Percentiles rank a stretch among this genome's conserved stretches.
phyloP scores from a whole-genome alignment of 2,797 vertebrate genomes.

The Clangula hyemalis region DNA sequence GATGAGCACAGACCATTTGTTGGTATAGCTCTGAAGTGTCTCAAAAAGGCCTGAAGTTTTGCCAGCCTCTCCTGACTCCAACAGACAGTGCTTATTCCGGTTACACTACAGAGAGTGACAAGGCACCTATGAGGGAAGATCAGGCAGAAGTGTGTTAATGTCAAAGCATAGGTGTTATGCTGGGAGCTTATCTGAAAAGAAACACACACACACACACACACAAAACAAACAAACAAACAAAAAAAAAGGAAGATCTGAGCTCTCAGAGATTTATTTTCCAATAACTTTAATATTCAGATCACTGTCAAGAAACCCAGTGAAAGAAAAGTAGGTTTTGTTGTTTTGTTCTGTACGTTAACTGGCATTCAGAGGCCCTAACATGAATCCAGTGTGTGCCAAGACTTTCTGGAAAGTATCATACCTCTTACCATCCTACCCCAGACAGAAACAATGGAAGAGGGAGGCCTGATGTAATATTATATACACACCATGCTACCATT shows the following conservation, averaged over 20 bases:
- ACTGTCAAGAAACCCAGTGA: background rate
- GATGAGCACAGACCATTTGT: rapidly evolving
- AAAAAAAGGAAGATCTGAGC: rapidly evolving
- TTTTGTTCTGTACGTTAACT: background rate
- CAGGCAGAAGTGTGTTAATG: background rate
- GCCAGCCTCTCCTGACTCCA: background rate
- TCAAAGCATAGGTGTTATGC: background rate
- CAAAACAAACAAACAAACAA: too few relatives aligned
- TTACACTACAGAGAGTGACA: background rate
- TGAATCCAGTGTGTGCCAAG: background rate
- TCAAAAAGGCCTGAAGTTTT: background rate
- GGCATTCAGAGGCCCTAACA: background rate
- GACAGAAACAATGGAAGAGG: background rate
- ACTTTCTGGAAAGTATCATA: background rate
- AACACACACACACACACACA: background rate
- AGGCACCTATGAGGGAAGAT: background rate
- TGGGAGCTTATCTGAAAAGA: background rate
- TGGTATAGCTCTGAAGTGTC: background rate
- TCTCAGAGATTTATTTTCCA: background rate
- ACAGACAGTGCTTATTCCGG: background rate
- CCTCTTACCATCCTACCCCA: background rate
- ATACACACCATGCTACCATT: background rate
- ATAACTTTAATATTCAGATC: background rate
- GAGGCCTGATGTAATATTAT: background rate
- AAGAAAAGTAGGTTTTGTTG: background rate